phyloP scores from a whole-genome alignment of 2,113 vertebrate species.

The Colinus virginianus region DNA sequence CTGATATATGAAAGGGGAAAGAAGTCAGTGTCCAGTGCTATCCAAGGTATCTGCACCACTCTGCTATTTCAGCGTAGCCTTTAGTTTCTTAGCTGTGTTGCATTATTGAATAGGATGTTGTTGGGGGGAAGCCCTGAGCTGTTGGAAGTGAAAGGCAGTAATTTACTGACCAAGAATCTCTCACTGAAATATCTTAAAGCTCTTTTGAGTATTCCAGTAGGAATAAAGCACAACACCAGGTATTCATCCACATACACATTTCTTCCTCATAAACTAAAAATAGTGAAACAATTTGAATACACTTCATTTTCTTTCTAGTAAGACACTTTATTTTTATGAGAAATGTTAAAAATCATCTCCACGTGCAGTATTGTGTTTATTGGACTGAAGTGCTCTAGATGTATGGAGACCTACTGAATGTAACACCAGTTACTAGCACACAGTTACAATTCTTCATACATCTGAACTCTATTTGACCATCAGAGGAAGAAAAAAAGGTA shows the following conservation, averaged over 20 bases:
- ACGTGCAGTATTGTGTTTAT: conserved; percentile 37
- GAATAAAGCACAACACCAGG: conserved; percentile 10
- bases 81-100: background rate
- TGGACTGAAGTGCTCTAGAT: conserved; percentile 41
- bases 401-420: background rate
- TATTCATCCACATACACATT: conserved; percentile 32
- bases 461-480: conserved; percentile 76
- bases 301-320: conserved; percentile 18
- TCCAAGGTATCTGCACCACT: background rate
- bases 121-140: background rate
- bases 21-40: rapidly evolving
- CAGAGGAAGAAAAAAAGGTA: conserved; percentile 69
- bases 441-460: conserved; percentile 49
- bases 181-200: background rate
- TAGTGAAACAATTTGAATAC: background rate
- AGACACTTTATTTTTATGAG: conserved; percentile 38
- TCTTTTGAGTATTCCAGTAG: conserved; percentile 23
- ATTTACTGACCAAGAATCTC: background rate
- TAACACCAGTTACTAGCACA: background rate
- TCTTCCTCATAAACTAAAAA: conserved; percentile 22
- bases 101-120: rapidly evolving
- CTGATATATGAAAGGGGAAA: background rate
- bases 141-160: background rate
- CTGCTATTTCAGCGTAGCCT: background rate
- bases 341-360: conserved; percentile 43